phyloP scores from a whole-genome alignment of 2,797 vertebrate species.

The Sebastes matsubarae region DNA sequence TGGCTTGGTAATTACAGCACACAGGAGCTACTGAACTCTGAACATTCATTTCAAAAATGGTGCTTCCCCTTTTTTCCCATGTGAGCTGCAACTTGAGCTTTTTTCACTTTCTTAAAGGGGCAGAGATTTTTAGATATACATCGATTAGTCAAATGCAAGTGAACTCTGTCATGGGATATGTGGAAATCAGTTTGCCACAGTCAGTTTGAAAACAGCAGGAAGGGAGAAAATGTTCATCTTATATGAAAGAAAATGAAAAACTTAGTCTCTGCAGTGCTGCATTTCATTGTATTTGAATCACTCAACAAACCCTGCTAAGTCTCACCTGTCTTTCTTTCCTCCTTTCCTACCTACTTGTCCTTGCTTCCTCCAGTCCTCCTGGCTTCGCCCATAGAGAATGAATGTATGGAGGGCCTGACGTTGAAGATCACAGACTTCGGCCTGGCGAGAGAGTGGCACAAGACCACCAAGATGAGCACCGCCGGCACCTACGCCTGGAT shows the following conservation, averaged over 20 bases:
- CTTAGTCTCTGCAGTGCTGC: not conserved
- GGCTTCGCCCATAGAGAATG: constrained; percentile 88
- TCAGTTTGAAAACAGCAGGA: constrained; percentile 30
- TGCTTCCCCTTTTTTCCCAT: not conserved
- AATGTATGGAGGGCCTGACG: constrained; percentile 88
- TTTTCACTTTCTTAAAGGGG: not conserved
- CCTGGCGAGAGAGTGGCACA: constrained; percentile 92
- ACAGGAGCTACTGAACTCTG: not conserved
- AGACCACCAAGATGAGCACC: constrained; percentile 93
- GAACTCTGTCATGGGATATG: not conserved
- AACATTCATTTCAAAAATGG: not conserved
- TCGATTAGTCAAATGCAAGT: not conserved
- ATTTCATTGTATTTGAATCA: not conserved
- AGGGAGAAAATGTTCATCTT: constrained; percentile 37
- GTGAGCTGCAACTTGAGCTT: not conserved
- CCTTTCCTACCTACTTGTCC: not conserved
- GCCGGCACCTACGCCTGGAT: constrained; percentile 94
- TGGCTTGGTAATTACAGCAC: not conserved
- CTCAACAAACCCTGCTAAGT: not conserved
- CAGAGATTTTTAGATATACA: not conserved
- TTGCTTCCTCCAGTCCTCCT: constrained; percentile 82
- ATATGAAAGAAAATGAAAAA: too few species aligned
- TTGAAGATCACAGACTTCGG: constrained; percentile 94
- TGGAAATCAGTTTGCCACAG: not conserved
- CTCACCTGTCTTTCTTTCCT: not conserved